A percentile compares a stretch with the other conserved stretches of the same genome.
phyloP scores from a whole-genome alignment of 2,113 vertebrate species.

The Suricata suricatta region DNA sequence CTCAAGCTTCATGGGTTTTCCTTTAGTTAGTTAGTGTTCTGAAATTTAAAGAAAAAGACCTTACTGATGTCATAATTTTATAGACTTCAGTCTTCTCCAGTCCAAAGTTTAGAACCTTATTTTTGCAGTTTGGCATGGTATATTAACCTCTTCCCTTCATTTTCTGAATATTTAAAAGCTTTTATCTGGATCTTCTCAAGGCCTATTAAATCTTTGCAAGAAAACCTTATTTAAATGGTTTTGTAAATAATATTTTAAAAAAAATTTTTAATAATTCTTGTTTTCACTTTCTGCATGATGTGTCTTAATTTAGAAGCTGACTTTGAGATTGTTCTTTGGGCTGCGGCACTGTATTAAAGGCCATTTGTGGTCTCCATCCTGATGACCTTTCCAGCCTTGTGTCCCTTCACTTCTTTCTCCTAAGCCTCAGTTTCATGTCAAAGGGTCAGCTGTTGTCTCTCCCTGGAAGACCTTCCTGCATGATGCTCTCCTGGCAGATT shows the following conservation, averaged over 20 bases:
- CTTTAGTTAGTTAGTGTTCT: not conserved
- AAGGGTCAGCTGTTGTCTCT: not conserved
- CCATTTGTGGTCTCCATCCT: not conserved
- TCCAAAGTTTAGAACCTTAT: not conserved
- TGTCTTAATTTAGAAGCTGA: not conserved
- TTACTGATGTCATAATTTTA: not conserved
- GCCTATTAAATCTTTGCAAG: not conserved
- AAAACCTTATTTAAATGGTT: not conserved
- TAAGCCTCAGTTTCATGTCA: not conserved
- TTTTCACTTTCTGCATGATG: not conserved
- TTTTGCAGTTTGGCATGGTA: not conserved
- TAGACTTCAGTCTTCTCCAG: not conserved
- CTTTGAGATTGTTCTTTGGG: not conserved
- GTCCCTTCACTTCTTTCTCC: not conserved
- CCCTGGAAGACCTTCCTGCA: not conserved
- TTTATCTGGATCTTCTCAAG: not conserved
- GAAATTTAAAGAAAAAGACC: not conserved
- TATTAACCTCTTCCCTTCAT: not conserved
- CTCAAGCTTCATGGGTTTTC: not conserved
- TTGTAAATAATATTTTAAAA: not conserved
- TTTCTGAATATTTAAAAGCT: conserved; percentile 12
- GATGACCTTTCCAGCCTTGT: not conserved
- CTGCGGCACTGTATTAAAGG: not conserved
- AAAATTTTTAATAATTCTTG: not conserved
- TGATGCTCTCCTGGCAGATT: not conserved